Conservation (phyloP, 2,888 invertebrate species). For the Minunthozetes semirufus region DNA sequence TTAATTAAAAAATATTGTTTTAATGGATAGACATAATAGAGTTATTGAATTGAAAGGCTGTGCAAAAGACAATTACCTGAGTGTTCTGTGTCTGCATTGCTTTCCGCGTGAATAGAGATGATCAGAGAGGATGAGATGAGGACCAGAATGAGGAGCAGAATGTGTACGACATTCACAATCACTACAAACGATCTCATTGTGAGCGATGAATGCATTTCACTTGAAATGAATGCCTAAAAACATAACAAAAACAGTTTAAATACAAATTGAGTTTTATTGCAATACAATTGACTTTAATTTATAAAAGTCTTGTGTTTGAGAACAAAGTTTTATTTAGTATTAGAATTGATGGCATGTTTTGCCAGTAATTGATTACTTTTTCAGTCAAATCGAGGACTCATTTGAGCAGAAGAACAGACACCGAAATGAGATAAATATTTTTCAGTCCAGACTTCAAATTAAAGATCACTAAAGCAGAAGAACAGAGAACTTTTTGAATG, state of each 20-base stretch:
- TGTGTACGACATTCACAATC: background rate
- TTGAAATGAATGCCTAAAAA: background rate
- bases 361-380: constrained; percentile 14
- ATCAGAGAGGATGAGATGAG: background rate
- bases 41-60: background rate
- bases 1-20: background rate
- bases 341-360: constrained; percentile 6
- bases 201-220: background rate
- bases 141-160: background rate
- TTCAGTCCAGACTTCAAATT: background rate
- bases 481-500: background rate
- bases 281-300: background rate
- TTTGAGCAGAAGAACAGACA: background rate
- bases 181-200: constrained; percentile 12
- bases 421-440: background rate
- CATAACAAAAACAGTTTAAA: background rate
- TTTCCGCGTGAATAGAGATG: background rate
- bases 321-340: background rate
- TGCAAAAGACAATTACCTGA: constrained; percentile 15
- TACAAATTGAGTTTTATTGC: constrained; percentile 15
- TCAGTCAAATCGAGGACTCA: constrained; percentile 6
- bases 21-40: background rate
- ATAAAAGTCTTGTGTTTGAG: background rate
- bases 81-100: background rate
- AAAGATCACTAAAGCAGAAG: background rate